Base-by-base conservation (phyloP, 2,797 vertebrate species). In the Sebastes cheni region DNA sequence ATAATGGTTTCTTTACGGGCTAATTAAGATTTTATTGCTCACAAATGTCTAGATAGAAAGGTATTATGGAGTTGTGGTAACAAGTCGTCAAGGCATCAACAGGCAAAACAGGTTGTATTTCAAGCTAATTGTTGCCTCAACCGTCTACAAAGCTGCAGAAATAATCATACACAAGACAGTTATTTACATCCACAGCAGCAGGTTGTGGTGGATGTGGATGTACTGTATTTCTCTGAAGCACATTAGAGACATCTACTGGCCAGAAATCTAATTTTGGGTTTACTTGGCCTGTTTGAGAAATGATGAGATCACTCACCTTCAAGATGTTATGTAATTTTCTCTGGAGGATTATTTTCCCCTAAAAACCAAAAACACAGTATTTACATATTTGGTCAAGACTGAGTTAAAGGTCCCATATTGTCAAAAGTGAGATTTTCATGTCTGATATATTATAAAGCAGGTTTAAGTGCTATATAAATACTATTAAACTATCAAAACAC, bases 171-270 rank as follows among this genome's bases (percentile, higher is more conserved):
- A 59, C 65, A 73, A 67, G 22, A 42, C 4, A 10, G 7, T 75
- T n/a, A 80, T 82, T 83, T 67, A 56, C 39, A 52, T n/a, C 65
- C 13, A 18, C 25, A 58, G n/a, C 22, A 58, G 25, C 46, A 56
- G 58, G 36, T 9, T 55, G 23, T 23, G 65, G 20, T 55, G 6
- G 30, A 70, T 61, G 27, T 36, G 54, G 25, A 14, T 8, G 8
- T 62, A 7, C 42, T 46, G 42, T 46, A 46, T 62, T 79, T 66
- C 75, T 85, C 56, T 67, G 18, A 67, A 90, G 88, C 69, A 70
- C 87, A 80, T 67, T 66, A 79, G 88, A 76, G 92, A 90, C 92
- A 89, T 80, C 93, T 93, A 75, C 88, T 92, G 91, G 89, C 42
- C 18, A 59, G 20, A 67, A 62, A 59, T 42, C 8, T 55, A 18